Percentiles rank a stretch among this genome's conserved stretches.
phyloP scores from a whole-genome alignment of 1,140 invertebrate genomes.

The Drosophila kikkawai region DNA sequence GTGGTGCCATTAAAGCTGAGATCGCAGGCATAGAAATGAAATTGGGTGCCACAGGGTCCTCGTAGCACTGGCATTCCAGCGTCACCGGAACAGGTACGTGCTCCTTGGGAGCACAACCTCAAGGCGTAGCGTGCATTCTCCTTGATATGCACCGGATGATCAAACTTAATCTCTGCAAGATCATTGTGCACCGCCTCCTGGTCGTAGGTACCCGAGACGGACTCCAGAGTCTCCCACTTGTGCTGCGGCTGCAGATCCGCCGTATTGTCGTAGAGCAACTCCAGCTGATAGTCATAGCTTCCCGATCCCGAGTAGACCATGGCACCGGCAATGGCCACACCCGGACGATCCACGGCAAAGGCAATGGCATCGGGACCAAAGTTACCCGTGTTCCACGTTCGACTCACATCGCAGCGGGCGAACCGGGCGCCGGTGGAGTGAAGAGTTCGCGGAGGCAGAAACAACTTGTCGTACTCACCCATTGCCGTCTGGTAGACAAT shows the following conservation, averaged over 20 bases:
- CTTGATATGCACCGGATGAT: slow-evolving; percentile 94
- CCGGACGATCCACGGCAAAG: slow-evolving; percentile 95
- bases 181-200: slow-evolving; percentile 89
- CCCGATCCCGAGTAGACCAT: slow-evolving; percentile 94
- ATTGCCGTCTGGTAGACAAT: slow-evolving; percentile 90
- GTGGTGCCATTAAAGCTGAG: slow-evolving; percentile 98
- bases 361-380: slow-evolving; percentile 98
- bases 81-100: slow-evolving; percentile 96
- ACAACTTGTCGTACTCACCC: slow-evolving; percentile 87
- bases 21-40: slow-evolving; percentile 96
- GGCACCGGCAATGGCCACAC: slow-evolving; percentile 95
- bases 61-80: slow-evolving; percentile 94
- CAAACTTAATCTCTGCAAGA: slow-evolving; percentile 96
- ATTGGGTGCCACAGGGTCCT: slow-evolving; percentile 96
- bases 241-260: slow-evolving; percentile 85
- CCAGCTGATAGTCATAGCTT: slow-evolving; percentile 95
- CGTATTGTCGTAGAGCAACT: slow-evolving; percentile 92
- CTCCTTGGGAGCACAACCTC: slow-evolving; percentile 95
- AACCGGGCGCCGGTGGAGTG: slow-evolving; percentile 96
- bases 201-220: slow-evolving; percentile 79
- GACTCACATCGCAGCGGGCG: slow-evolving; percentile 93
- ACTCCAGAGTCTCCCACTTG: slow-evolving; percentile 84
- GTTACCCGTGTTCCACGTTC: slow-evolving; percentile 98
- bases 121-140: slow-evolving; percentile 96
- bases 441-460: slow-evolving; percentile 87